Conservation (phyloP, 2,113 vertebrate species). For the Neoarius graeffei region DNA sequence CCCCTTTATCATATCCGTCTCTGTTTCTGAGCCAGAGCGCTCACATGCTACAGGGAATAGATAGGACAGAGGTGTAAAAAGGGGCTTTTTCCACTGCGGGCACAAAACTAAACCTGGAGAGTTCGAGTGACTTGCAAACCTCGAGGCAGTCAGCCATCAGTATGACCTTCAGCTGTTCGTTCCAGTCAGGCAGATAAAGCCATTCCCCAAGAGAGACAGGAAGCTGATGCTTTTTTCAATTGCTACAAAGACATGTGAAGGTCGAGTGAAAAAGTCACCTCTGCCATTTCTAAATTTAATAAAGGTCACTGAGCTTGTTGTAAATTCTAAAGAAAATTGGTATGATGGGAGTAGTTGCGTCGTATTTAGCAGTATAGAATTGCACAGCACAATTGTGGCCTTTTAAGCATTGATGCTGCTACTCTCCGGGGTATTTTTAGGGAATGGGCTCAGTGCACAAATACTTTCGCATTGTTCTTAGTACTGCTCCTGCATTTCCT, state of each 20-base stretch:
- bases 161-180: constrained; percentile 45
- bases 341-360: not conserved
- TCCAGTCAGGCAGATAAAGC: constrained; percentile 20
- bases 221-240: constrained; percentile 37
- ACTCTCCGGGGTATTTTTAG: too few species aligned
- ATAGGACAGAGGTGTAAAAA: constrained; percentile 25
- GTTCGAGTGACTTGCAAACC: not conserved
- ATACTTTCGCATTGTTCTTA: too few species aligned
- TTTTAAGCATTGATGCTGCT: constrained; percentile 36
- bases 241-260: constrained; percentile 52
- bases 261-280: constrained; percentile 56
- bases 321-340: not conserved
- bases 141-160: constrained; percentile 13
- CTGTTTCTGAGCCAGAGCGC: not conserved
- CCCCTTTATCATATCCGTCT: not conserved
- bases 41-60: constrained; percentile 30
- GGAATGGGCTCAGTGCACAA: too few species aligned
- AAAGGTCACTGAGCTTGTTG: constrained; percentile 64
- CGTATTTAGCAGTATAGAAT: not conserved
- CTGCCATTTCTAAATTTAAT: constrained; percentile 58
- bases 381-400: constrained; percentile 44
- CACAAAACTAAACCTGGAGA: constrained; percentile 19
- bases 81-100: constrained; percentile 20
- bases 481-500: too few species aligned
- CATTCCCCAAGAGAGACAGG: constrained; percentile 18